Evolutionary conservation across 2,113 vertebrate genomes (phyloP), one percentile per base, ranked within the genome.

Genomic region (Ptychochromis oligacanthus): DNA sequence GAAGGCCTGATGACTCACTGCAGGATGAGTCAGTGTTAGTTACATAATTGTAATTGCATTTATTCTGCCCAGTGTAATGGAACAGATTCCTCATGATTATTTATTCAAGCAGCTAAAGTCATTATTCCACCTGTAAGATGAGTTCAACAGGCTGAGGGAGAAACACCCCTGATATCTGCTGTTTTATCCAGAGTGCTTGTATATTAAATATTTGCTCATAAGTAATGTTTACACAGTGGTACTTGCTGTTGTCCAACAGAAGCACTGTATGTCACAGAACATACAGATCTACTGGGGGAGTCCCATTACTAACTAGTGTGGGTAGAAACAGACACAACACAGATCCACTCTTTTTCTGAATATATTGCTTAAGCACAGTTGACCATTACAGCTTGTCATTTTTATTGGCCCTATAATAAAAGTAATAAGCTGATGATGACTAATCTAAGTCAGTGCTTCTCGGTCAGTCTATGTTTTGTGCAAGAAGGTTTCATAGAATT

Each of bases 1-100:
- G 56, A 80, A 83, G 40, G 59, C 38, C 80, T 7, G 58, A 81
- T 90, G 88, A 91, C 26, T 87, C 90, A 89, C n/a, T 20, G 38
- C 52, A 34, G 26, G 55, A 80, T 92, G 89, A 93, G 24, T 90
- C 89, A 59, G 31, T 64, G 40, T 56, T 49, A 34, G 56, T 82
- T 87, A 60, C 31, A 79, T 67, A 26, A 88, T 59, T 83, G 31
- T 40, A 83, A 74, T 70, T 65, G 58, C 3, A 26, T 81, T 75
- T 82, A 28, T 81, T 78, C 36, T 31, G 61, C 54, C 55, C 34
- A 64, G 52, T 58, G 65, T 67, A 40, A 84, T 17, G 1, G 24
- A 74, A 60, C 38, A 46, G 28, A 81, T 70, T 61, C 59, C 1
- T n/a, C 7, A 4, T 36, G 72, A 77, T 77, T 17, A 6, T 77